These are phyloP conservation scores for Ginglymostoma cirratum DNA, from an alignment of 2,113 vertebrate species.

Conservation along the genomic window DNA sequence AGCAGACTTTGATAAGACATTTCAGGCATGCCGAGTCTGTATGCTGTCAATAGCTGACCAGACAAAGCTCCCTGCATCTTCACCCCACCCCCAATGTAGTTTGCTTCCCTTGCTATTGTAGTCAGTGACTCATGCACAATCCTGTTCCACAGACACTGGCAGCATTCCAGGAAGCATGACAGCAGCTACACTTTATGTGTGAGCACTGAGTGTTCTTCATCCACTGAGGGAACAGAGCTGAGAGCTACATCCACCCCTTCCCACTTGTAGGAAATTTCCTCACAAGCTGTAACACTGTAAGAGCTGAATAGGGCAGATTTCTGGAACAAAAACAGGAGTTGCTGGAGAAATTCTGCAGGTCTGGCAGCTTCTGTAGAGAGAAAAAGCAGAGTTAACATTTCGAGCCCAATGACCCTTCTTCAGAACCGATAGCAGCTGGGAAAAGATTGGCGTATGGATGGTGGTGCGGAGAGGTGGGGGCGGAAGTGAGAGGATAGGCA, in stretches of 20 bases:
- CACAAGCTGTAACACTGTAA: neutral
- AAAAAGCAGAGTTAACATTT: no score
- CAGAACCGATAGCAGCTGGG: no score
- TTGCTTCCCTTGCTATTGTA: neutral
- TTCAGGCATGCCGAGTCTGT: neutral
- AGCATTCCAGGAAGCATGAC: neutral
- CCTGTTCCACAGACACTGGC: neutral
- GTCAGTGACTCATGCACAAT: neutral
- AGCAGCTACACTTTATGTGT: neutral
- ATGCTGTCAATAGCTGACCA: slow-evolving; percentile 19
- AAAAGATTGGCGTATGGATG: no score
- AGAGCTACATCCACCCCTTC: neutral
- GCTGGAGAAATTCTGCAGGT: no score
- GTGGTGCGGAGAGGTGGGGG: no score
- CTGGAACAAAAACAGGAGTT: no score
- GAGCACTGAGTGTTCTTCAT: neutral
- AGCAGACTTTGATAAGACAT: neutral
- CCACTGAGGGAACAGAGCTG: neutral
- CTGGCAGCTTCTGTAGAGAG: no score
- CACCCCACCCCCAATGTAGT: neutral
- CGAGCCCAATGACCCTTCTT: no score
- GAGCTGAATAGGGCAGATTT: neutral
- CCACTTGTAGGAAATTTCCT: neutral
- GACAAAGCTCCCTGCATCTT: slow-evolving; percentile 27
- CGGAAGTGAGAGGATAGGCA: no score